Conservation (phyloP, 2,888 invertebrate genomes). For the Polymixis lichenea region DNA sequence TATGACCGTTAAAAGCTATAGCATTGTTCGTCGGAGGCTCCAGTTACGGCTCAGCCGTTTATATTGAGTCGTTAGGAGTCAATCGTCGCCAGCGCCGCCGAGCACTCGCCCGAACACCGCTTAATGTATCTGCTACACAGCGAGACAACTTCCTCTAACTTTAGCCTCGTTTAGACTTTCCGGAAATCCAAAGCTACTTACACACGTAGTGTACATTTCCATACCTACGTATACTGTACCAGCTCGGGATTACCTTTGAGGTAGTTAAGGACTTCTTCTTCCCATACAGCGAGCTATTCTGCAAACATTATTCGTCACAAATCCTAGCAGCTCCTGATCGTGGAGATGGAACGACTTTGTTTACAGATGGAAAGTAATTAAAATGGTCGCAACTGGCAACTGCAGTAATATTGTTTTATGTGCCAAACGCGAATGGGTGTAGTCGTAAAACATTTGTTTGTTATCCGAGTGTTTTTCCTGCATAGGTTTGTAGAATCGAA, state of each 20-base stretch:
- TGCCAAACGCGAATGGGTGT: constrained; percentile 44
- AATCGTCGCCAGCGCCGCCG: constrained; percentile 35
- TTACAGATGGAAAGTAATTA: constrained; percentile 57
- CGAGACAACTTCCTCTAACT: neutral
- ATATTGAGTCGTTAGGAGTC: constrained; percentile 61
- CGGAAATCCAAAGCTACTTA: constrained; percentile 1
- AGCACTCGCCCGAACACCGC: neutral
- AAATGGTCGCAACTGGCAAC: constrained; percentile 53
- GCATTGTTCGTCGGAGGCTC: constrained; percentile 60
- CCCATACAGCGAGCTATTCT: neutral
- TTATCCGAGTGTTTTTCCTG: constrained; percentile 48
- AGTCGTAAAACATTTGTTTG: constrained; percentile 52
- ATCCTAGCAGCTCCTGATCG: constrained; percentile 8
- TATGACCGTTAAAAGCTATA: constrained; percentile 66
- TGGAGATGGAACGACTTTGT: constrained; percentile 53
- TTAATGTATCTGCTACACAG: neutral
- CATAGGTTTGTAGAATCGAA: constrained; percentile 33
- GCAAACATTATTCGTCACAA: neutral
- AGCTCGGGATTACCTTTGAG: neutral
- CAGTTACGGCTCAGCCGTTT: constrained; percentile 60
- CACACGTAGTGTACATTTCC: neutral
- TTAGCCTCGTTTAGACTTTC: neutral
- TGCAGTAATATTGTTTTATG: constrained; percentile 58
- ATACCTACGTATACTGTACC: too few relatives aligned
- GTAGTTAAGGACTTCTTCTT: neutral